Evolutionary conservation across 2,888 invertebrate genomes (phyloP), one percentile per base, ranked within the genome.

Genomic region (Drosophila cognata): DNA sequence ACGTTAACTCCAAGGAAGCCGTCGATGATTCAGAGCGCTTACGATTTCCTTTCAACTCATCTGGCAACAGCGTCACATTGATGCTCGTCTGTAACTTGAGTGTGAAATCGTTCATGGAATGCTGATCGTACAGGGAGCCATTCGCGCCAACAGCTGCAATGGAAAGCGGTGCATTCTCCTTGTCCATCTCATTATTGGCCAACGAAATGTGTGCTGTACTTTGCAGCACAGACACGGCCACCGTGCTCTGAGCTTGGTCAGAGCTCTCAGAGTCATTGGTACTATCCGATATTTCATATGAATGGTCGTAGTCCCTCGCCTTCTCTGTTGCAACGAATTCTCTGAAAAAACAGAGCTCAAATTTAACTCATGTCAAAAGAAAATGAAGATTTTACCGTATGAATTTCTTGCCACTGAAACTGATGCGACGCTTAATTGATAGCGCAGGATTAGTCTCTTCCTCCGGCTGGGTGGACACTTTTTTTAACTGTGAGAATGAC

Each of bases 391-490:
- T 41, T 46, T 55, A 86, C 85, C 87, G 57, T 21, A 88, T 76
- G 31, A 72, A 82, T 38, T 88, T 88, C 31, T 85, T 89, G 21
- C 78, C 89, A 53, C 85, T 83, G 41, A 88, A 88, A 70, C 87
- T 88, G 51, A 88, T 89, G 57, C 87, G 89, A 61, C 88, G 80
- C 65, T 80, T 35, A 56, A 28, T 11, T 21, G 16, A 21, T 21
- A 35, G 29, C 7, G 46, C 48, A 50, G 51, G 21, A 59, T 76
- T 65, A 10, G 8, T 35, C 41, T 61, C 81, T 10, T 82, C 81
- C 5, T 55, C 55, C 2, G 50, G n/a, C 8, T 31, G 18, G 13
- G 48, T 13, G 1, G 64, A 35, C 8, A 38, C 64, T 63, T 69
- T 74, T 33, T 79, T 81, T 4, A 84, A 58, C 84, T 84, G 43